phyloP scores from a whole-genome alignment of 2,113 vertebrate species.

The Sylvietta virens region DNA sequence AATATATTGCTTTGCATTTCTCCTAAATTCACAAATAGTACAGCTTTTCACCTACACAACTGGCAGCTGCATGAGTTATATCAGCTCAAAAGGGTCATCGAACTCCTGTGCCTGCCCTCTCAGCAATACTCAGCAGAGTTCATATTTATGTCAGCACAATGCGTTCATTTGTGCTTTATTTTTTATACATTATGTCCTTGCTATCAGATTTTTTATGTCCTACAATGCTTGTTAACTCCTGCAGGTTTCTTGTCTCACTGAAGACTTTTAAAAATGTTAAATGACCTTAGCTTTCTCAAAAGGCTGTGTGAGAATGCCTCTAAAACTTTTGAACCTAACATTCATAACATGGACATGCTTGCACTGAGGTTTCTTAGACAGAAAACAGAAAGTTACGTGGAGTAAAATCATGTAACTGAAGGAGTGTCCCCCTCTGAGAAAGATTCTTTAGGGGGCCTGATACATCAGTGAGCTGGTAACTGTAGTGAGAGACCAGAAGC shows the following conservation, averaged over 20 bases:
- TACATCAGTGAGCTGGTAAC: neutral
- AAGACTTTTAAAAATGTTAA: neutral
- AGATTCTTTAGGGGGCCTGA: neutral
- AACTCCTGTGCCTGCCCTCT: neutral
- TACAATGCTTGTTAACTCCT: neutral
- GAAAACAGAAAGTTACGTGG: neutral
- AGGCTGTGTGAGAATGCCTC: neutral
- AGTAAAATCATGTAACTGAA: neutral
- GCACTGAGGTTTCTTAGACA: neutral
- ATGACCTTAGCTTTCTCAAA: neutral
- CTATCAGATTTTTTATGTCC: neutral
- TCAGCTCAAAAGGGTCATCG: neutral
- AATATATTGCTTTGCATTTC: neutral
- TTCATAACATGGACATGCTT: neutral
- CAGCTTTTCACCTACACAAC: neutral
- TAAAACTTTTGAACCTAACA: neutral
- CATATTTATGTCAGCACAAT: conserved; percentile 1
- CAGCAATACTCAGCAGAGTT: neutral
- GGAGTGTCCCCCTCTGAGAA: neutral
- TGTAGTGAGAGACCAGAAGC: neutral
- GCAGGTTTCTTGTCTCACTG: neutral
- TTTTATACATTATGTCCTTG: neutral
- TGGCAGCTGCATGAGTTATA: neutral
- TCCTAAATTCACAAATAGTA: neutral
- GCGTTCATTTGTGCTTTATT: neutral